These are phyloP conservation scores for Odontesthes bonariensis DNA, from an alignment of 2,113 vertebrate species.

Conservation along the genomic window DNA sequence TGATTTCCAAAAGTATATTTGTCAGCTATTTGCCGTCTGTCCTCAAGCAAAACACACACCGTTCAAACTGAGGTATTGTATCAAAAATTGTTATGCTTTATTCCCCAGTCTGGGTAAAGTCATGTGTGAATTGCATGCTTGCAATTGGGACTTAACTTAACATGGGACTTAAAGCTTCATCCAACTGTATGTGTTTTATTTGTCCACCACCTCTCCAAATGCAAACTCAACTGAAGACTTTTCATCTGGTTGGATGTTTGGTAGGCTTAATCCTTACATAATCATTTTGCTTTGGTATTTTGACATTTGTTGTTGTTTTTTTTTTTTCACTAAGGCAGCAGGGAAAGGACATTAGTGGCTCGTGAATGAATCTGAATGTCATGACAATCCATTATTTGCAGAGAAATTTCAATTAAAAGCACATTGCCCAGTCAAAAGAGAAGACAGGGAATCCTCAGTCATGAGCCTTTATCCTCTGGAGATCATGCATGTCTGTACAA, in stretches of 20 bases:
- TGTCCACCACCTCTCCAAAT: not conserved
- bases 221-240: not conserved
- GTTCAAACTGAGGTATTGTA: not conserved
- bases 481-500: constrained; percentile 1
- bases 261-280: not conserved
- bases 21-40: not conserved
- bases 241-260: not conserved
- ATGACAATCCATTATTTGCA: not conserved
- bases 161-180: no score
- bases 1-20: not conserved
- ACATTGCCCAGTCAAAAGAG: not conserved
- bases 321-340: no score
- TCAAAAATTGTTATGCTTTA: not conserved
- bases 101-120: not conserved
- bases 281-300: not conserved
- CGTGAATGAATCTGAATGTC: not conserved
- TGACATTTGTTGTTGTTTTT: no score
- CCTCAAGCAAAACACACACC: not conserved
- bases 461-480: not conserved
- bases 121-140: not conserved
- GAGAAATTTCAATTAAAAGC: not conserved
- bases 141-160: not conserved
- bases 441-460: not conserved
- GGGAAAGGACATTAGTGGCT: no score
- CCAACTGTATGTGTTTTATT: no score